Evolutionary conservation across 2,797 vertebrate genomes (phyloP), one percentile per base, ranked within the genome.

Genomic region (Adelosebastes latens): DNA sequence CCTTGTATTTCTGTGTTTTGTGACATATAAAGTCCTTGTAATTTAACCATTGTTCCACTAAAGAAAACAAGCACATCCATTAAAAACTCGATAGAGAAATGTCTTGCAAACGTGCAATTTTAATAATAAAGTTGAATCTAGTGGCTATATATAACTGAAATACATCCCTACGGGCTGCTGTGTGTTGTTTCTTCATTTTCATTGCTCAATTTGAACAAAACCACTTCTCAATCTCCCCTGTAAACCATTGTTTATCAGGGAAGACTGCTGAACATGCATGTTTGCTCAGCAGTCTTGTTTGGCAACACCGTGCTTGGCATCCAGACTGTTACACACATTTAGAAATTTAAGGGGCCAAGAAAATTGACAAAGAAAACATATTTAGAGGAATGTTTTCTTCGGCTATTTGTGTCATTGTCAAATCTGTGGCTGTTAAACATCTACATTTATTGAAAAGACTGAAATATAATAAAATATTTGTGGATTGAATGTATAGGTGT

Each of bases 401-500:
- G 6, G 25, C 39, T 22, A 1, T 61, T 67, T 66, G n/a, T 72
- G 5, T 46, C 20, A 6, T 2, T 39, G 25, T 22, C 6, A 72
- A 72, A 75, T 79, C 13, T 60, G 27, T 22, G 39, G 13, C 25
- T 36, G 6, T 61, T 65, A 56, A 61, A 52, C 2, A 32, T 4
- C 32, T 12, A 25, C 18, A 63, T 78, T 67, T 77, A 55, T 56
- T 36, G 13, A 72, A 80, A 76, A 70, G 3, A 39, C 13, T 61
- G 27, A 81, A 81, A 68, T 34, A 56, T n/a, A 79, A 64, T 14
- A 4, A 78, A 62, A 72, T 16, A 75, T 75, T 42, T 79, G 55
- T 49, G 6, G 5, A 66, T 53, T 24, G 49, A 61, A 69, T 72
- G 10, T 68, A 36, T 39, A 3, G 2, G 3, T 75, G 13, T 55